Evolutionary conservation across 2,797 vertebrate genomes (phyloP).

Genomic region (Hyperoplus immaculatus): DNA sequence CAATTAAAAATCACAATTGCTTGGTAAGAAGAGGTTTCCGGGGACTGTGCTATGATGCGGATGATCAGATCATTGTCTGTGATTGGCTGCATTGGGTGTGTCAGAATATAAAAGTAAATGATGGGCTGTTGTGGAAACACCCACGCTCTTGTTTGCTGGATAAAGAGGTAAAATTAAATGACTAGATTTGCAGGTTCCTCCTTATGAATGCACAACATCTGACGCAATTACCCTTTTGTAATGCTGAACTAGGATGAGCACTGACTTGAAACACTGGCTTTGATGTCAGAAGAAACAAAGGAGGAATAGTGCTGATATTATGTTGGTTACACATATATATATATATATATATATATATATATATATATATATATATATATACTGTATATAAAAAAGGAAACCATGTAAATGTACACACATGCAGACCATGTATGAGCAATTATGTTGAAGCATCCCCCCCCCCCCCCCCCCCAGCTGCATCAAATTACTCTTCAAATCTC

Average conservation of each 20-base stretch:
- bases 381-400: constrained; percentile 20
- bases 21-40: background rate
- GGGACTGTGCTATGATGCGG: background rate
- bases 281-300: constrained; percentile 51
- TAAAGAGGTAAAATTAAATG: constrained; percentile 38
- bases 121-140: constrained; percentile 19
- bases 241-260: constrained; percentile 22
- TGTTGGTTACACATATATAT: no score
- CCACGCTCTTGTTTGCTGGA: constrained; percentile 9
- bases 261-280: constrained; percentile 44
- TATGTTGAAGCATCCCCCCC: constrained; percentile 12
- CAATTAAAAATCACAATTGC: background rate
- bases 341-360: no score
- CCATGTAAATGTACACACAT: constrained; percentile 3
- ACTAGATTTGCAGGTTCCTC: constrained; percentile 12
- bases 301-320: background rate
- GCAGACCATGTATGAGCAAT: background rate
- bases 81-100: constrained; percentile 25
- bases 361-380: background rate
- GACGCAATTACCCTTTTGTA: constrained; percentile 45
- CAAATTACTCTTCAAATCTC: constrained; percentile 54
- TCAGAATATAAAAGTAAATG: constrained; percentile 23
- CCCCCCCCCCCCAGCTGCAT: constrained; percentile 19
- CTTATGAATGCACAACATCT: constrained; percentile 33
- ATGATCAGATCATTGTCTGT: constrained; percentile 12